Base-by-base conservation (phyloP, 2,797 vertebrate species). In the Falco cherrug region DNA sequence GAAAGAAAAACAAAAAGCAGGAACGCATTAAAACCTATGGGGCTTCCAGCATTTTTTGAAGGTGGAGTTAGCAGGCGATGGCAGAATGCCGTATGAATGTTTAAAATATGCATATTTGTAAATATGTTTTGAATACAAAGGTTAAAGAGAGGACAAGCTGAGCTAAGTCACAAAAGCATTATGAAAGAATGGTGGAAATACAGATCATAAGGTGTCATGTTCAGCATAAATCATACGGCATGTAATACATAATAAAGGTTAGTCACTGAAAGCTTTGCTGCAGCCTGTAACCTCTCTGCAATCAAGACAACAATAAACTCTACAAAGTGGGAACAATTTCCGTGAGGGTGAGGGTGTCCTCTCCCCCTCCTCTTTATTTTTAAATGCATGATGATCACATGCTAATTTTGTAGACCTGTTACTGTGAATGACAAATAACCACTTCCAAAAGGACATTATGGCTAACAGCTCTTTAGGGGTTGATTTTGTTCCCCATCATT, bases 131-230 rank as follows among this genome's bases (percentile, higher is more conserved):
- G 82, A 93, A 94, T 84, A 87, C 90, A 96, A 96, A 97, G 84
- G 93, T 97, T 97, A 97, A 96, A 97, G 90, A 96, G 82, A 96
- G 93, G 95, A 96, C 93, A 95, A 88, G 73, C 76, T 78, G 76
- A 92, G 59, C 63, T 95, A 89, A 95, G 90, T 91, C 89, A 92
- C 73, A 79, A 73, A 92, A 96, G 28, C 65, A 47, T 93, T 91
- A 48, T 89, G 84, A 94, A 70, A 86, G 39, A 63, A 53, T 84
- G 41, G 82, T 86, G 39, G 54, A 91, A 93, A 90, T 74, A 57
- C 69, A 88, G 97, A 96, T 96, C 97, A 94, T 76, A 96, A 96
- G 95, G 95, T 97, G 90, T 69, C 82, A 90, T 95, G 93, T 97
- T 95, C 76, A 93, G 92, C 95, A 97, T 95, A 95, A 96, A 93